A percentile compares a stretch with the other conserved stretches of the same genome.
These are phyloP conservation scores for Hydraecia micacea DNA, from an alignment of 2,888 invertebrate genomes.

Conservation along the genomic window DNA sequence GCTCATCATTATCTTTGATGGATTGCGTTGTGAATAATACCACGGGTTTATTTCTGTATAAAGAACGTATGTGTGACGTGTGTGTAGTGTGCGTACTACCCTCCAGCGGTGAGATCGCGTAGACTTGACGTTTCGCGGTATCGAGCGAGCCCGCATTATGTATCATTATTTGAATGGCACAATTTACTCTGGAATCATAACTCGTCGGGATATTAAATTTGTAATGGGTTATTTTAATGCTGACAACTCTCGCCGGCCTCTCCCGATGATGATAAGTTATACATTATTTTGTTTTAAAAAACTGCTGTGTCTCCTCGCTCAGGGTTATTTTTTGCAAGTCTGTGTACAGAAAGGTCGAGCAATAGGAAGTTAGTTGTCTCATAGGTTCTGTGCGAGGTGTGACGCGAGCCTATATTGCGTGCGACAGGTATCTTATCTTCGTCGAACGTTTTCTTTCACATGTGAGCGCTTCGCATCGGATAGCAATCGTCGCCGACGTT, in stretches of 20 bases:
- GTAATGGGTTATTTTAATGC: slow-evolving; percentile 84
- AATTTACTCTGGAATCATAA: slow-evolving; percentile 86
- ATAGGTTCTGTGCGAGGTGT: slow-evolving; percentile 42
- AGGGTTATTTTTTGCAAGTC: slow-evolving; percentile 18
- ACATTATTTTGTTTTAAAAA: slow-evolving; percentile 54
- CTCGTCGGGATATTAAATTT: slow-evolving; percentile 83
- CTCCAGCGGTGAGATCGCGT: slow-evolving; percentile 65
- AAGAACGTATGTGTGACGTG: slow-evolving; percentile 13
- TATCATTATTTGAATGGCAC: slow-evolving; percentile 88
- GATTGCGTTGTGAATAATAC: slow-evolving; percentile 45
- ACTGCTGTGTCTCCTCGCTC: slow-evolving; percentile 24
- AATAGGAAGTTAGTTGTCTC: slow-evolving; percentile 30
- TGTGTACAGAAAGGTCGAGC: not conserved
- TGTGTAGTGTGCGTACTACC: slow-evolving; percentile 49
- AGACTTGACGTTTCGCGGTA: slow-evolving; percentile 72
- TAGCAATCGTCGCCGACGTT: slow-evolving; percentile 47
- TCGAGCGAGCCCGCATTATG: slow-evolving; percentile 85
- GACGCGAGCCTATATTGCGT: slow-evolving; percentile 54
- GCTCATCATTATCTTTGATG: slow-evolving; percentile 50
- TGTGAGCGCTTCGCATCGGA: slow-evolving; percentile 51
- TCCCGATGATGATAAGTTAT: slow-evolving; percentile 68
- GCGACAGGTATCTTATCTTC: slow-evolving; percentile 68
- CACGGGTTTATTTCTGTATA: slow-evolving; percentile 21
- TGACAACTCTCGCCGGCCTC: slow-evolving; percentile 72
- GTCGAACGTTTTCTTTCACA: slow-evolving; percentile 64